Base-by-base conservation (phyloP, 2,888 invertebrate genomes). In the Mechanitis messenoides region DNA sequence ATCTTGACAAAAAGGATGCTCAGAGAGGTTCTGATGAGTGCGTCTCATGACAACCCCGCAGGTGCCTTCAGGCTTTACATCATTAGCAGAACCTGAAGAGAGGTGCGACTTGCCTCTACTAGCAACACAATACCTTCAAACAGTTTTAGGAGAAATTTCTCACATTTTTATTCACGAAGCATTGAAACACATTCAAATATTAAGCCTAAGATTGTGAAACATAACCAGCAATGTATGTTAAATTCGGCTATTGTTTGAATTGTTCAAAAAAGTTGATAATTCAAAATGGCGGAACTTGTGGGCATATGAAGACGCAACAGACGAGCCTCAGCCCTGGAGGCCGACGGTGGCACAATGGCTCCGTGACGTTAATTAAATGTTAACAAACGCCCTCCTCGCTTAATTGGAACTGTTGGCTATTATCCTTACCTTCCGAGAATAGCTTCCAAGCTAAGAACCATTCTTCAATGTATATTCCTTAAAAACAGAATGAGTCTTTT, bases 371-470 rank as follows among this genome's bases (percentile, higher is more conserved):
- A 90, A 89, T 90, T 88, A 90, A 90, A 89, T 90, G 89, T 87
- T 90, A 89, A 90, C 89, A 90, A 90, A 90, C 89, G 87, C 88
- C 86, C 88, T 89, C 82, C 84, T 83, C 86, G 85, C 81, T 87
- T 90, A 90, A 90, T 90, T 90, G 89, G 89, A 86, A 87, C 87
- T 87, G 89, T 87, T 87, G 87, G 87, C 88, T 88, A 85, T 89
- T 90, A 89, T 87, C 87, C 88, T 87, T 87, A 83, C 85, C 85
- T 87, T 84, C 81, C 81, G 79, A 85, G 86, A 85, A 83, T 82
- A 83, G 83, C 83, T 84, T 79, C 79, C 80, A 80, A 81, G 80
- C 82, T 81, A 75, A 84, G 83, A 78, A 78, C 77, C 74, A 74
- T 78, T 80, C 86, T 87, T 81, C 78, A 84, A 74, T 81, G 78